Evolutionary conservation across 2,113 vertebrate genomes (phyloP).

Genomic region (Struthidea cinerea): DNA sequence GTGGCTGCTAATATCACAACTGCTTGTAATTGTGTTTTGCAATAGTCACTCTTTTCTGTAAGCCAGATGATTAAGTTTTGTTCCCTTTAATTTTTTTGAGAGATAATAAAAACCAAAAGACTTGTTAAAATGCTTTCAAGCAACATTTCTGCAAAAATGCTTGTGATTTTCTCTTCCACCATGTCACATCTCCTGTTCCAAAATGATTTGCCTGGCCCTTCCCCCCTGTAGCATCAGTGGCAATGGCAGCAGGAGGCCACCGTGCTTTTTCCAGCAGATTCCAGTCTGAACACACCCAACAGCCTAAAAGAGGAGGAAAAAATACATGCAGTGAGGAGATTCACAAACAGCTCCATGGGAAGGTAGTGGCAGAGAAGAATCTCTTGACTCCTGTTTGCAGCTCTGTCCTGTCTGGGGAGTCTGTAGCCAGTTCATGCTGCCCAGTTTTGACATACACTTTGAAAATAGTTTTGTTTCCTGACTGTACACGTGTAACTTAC

Average conservation of each 20-base stretch:
- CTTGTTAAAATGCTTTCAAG: background rate
- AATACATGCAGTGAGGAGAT: background rate
- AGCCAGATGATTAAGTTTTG: background rate
- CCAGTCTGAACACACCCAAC: background rate
- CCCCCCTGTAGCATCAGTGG: background rate
- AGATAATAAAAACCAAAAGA: background rate
- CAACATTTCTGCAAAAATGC: background rate
- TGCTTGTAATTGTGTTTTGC: background rate
- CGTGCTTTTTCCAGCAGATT: background rate
- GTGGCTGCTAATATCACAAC: background rate
- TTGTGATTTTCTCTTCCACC: background rate
- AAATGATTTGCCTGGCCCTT: background rate
- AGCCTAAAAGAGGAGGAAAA: background rate
- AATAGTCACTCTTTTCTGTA: background rate
- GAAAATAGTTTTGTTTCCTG: background rate
- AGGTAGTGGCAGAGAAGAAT: background rate
- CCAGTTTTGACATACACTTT: accelerated
- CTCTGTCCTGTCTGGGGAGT: background rate
- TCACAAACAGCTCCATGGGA: background rate
- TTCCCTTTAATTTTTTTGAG: background rate
- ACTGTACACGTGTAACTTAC: background rate
- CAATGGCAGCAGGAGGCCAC: background rate
- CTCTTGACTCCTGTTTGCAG: background rate
- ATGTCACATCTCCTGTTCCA: background rate
- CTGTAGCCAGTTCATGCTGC: background rate